phyloP scores from a whole-genome alignment of 2,888 invertebrate genomes.

The Diaprepes abbreviatus region DNA sequence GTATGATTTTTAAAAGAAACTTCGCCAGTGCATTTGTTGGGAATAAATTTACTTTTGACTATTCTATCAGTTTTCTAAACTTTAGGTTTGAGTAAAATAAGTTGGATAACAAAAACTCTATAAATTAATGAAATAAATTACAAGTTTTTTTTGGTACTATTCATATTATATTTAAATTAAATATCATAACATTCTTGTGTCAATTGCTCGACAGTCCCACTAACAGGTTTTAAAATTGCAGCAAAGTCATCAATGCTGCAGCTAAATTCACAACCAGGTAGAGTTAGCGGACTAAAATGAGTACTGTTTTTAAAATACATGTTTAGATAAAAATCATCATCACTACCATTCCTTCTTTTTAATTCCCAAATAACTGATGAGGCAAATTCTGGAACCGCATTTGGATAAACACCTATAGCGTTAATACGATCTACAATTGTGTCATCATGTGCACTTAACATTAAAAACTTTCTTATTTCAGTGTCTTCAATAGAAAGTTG shows the following conservation, averaged over 20 bases:
- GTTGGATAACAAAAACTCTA: too few species aligned
- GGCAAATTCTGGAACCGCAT: constrained; percentile 77
- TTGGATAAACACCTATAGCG: constrained; percentile 77
- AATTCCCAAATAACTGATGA: constrained; percentile 82
- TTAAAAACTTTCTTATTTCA: constrained; percentile 71
- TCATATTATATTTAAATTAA: too few species aligned
- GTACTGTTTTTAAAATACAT: constrained; percentile 77
- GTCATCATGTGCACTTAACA: constrained; percentile 87
- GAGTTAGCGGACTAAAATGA: constrained; percentile 63
- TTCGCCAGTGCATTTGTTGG: too few species aligned
- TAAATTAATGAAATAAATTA: too few species aligned
- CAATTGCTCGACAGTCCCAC: constrained; percentile 70
- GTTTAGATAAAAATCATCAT: constrained; percentile 56
- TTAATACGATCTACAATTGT: constrained; percentile 82
- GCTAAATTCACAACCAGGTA: constrained; percentile 75
- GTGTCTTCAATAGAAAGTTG: background rate
- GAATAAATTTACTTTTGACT: too few species aligned
- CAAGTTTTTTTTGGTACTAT: too few species aligned
- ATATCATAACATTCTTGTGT: constrained; percentile 60
- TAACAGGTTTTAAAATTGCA: constrained; percentile 68
- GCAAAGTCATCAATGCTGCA: constrained; percentile 76
- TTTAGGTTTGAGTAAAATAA: too few species aligned
- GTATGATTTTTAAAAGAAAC: too few species aligned
- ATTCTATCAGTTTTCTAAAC: too few species aligned
- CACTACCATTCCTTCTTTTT: constrained; percentile 57